Base-by-base conservation (phyloP, 2,888 invertebrate genomes). In the Drosophila ezoana region DNA sequence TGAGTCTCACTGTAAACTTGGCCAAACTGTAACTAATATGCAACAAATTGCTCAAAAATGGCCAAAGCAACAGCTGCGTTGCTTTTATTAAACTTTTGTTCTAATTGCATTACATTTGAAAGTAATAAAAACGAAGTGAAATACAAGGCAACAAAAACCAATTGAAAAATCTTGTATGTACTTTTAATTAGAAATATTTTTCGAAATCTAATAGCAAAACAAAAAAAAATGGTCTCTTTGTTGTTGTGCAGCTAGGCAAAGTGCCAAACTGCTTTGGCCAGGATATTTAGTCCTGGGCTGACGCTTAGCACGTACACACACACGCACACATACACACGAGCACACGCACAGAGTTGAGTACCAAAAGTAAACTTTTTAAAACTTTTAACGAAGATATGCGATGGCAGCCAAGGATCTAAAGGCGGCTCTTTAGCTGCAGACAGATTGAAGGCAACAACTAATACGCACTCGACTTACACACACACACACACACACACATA, bases 131-230 rank as follows among this genome's bases (percentile, higher is more conserved):
- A 43, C 52, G 33, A 47, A 44, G 43, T 38, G 18, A 43, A 14
- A 20, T 32, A 14, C 5, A 48, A 48, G 45, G 16, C 37, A 51
- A 44, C 33, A 37, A 64, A 52, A 65, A 37, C 41, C 73, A 75
- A 78, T 70, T 73, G 72, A 63, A 78, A 76, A 68, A 77, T 68
- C 59, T 70, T 72, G 53, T 76, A 57, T 75, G 72, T 69, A 63
- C 58, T 85, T 85, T 85, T 85, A 85, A 85, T 85, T 87, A 85
- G 87, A 85, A 81, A 81, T 68, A 85, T 87, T 87, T 84, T 81
- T 61, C 59, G 48, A 74, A 76, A 81, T 76, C 79, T 65, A 63
- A 45, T 9, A 28, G 1, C 13, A 33, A 48, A 56, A 48, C 28
- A 3, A 40, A 53, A 63, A 56, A 66, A 57, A 58, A 54, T 48